phyloP scores from a whole-genome alignment of 2,797 vertebrate species.

The Lates japonicus region DNA sequence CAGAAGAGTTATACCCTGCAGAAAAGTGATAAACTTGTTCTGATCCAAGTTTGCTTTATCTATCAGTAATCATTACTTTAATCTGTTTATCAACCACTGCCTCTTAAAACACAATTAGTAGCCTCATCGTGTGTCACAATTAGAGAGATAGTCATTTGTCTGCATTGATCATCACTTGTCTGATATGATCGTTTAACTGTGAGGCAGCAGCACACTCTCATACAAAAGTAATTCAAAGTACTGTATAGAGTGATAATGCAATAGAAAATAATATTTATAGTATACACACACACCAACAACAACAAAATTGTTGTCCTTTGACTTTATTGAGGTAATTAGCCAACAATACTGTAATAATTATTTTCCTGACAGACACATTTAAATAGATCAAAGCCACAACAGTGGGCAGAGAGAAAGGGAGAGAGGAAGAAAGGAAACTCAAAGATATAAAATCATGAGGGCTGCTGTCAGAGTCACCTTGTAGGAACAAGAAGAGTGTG shows the following conservation, averaged over 20 bases:
- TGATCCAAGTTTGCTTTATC: slow-evolving; percentile 39
- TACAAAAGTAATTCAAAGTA: slow-evolving; percentile 16
- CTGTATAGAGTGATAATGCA: slow-evolving; percentile 9
- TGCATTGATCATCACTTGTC: slow-evolving; percentile 56
- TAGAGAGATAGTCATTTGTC: slow-evolving; percentile 39
- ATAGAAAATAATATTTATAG: slow-evolving; percentile 1
- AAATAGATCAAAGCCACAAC: neutral
- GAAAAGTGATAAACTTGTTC: slow-evolving; percentile 44
- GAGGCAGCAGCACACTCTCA: slow-evolving; percentile 6
- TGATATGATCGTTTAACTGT: slow-evolving; percentile 31
- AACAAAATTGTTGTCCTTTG: neutral
- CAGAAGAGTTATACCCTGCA: slow-evolving; percentile 28
- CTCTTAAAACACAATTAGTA: slow-evolving; percentile 40
- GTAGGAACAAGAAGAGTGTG: slow-evolving; percentile 56
- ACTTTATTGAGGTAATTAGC: neutral
- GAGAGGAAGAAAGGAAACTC: slow-evolving; percentile 3
- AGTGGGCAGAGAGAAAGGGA: neutral
- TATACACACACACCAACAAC: neutral
- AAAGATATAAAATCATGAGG: slow-evolving; percentile 39
- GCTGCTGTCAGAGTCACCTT: slow-evolving; percentile 80
- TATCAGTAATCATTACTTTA: slow-evolving; percentile 47
- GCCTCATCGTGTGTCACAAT: slow-evolving; percentile 46
- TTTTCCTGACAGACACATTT: neutral
- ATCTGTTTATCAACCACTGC: slow-evolving; percentile 44
- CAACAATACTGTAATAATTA: neutral